Conservation (phyloP, 2,113 vertebrate species). For the Myrmecobius fasciatus region DNA sequence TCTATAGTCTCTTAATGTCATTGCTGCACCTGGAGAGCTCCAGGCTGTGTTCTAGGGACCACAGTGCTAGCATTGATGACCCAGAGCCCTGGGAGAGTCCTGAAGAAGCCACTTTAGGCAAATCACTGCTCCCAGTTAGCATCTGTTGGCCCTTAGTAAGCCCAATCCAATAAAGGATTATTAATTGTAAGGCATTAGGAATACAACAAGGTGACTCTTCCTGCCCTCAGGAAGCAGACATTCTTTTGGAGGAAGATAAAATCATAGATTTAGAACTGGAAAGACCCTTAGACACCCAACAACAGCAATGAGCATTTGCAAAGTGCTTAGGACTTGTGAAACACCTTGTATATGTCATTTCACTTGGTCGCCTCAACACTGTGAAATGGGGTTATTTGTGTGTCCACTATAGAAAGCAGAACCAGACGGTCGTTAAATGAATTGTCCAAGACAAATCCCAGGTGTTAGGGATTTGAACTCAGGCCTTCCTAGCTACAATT, state of each 20-base stretch:
- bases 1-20: background rate
- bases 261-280: background rate
- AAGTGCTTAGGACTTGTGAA: too few relatives aligned
- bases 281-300: background rate
- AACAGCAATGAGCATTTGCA: background rate
- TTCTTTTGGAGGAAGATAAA: background rate
- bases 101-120: background rate
- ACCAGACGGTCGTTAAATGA: background rate
- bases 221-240: background rate
- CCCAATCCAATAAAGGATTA: background rate
- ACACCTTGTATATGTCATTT: background rate
- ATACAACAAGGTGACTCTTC: background rate
- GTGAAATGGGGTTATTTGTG: background rate
- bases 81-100: background rate
- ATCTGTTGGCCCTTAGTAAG: background rate
- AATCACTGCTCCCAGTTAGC: background rate
- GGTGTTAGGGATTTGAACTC: too few relatives aligned
- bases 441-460: too few relatives aligned
- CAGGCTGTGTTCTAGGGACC: rapidly evolving
- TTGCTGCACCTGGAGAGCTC: background rate
- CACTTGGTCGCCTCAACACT: background rate
- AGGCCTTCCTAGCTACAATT: too few relatives aligned
- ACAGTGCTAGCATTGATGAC: background rate
- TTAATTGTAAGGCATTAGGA: background rate
- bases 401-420: background rate